phyloP scores from a whole-genome alignment of 2,113 vertebrate genomes.

The Recurvirostra avosetta region DNA sequence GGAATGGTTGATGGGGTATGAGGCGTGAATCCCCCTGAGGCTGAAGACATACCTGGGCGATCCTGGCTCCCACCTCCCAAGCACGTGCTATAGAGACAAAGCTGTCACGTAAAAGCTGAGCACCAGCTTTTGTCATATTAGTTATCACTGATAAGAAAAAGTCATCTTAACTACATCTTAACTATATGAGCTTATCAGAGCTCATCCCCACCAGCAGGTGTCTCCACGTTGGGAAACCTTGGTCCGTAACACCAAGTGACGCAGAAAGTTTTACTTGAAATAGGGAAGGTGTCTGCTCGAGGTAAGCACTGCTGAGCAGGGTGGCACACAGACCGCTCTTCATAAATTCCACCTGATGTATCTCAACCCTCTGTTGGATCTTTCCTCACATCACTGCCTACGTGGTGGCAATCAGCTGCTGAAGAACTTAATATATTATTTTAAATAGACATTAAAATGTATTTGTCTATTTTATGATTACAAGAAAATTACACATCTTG shows the following conservation, averaged over 20 bases:
- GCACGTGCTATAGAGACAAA: neutral
- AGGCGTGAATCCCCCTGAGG: neutral
- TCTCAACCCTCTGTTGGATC: neutral
- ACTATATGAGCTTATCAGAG: neutral
- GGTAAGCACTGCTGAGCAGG: neutral
- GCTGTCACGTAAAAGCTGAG: neutral
- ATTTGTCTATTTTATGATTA: neutral
- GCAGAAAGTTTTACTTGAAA: neutral
- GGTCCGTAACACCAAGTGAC: neutral
- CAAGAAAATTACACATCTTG: conserved; percentile 2
- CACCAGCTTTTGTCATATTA: neutral
- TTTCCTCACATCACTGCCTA: neutral
- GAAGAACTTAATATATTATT: neutral
- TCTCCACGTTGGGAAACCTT: neutral
- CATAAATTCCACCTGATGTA: neutral
- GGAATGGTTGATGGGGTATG: neutral
- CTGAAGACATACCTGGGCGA: neutral
- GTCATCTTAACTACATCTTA: neutral
- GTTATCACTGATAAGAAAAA: neutral
- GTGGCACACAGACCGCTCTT: neutral
- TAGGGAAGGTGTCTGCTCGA: neutral
- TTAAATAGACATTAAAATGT: neutral
- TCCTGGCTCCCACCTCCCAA: neutral
- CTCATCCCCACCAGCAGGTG: neutral
- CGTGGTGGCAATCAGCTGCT: neutral